Conservation (phyloP, 2,888 invertebrate genomes). For the Philhelius pedissequus region DNA sequence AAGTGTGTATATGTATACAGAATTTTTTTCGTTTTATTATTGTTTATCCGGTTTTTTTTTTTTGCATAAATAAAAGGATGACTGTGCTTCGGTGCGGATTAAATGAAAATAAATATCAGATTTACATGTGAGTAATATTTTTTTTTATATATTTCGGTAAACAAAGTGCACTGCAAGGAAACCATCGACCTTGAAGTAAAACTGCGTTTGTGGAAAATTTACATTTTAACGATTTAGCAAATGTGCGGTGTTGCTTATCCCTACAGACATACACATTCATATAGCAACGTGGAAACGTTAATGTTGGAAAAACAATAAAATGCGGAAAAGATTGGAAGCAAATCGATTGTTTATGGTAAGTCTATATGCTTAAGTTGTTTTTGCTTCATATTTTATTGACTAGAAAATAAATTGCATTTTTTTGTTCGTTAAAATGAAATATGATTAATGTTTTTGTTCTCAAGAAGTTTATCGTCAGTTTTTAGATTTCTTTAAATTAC, state of each 20-base stretch:
- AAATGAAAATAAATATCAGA: slow-evolving; percentile 20
- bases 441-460: neutral
- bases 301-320: no score
- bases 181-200: slow-evolving; percentile 31
- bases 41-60: slow-evolving; percentile 4
- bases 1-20: neutral
- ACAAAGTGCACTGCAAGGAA: neutral
- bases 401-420: slow-evolving; percentile 32
- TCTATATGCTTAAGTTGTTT: neutral
- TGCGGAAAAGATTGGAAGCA: slow-evolving; percentile 10
- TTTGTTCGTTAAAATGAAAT: neutral
- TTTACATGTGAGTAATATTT: neutral
- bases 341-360: slow-evolving; percentile 48
- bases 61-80: slow-evolving; percentile 25
- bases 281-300: no score
- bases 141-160: neutral
- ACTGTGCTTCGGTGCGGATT: slow-evolving; percentile 25
- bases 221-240: neutral
- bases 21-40: slow-evolving; percentile 10
- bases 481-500: neutral
- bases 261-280: no score
- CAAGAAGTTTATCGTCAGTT: neutral
- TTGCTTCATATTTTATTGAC: neutral
- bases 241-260: no score
- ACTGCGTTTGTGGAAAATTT: neutral